Evolutionary conservation across 2,113 vertebrate species (phyloP), one percentile per base, ranked within the genome.

Genomic region (Mormoops blainvillei): DNA sequence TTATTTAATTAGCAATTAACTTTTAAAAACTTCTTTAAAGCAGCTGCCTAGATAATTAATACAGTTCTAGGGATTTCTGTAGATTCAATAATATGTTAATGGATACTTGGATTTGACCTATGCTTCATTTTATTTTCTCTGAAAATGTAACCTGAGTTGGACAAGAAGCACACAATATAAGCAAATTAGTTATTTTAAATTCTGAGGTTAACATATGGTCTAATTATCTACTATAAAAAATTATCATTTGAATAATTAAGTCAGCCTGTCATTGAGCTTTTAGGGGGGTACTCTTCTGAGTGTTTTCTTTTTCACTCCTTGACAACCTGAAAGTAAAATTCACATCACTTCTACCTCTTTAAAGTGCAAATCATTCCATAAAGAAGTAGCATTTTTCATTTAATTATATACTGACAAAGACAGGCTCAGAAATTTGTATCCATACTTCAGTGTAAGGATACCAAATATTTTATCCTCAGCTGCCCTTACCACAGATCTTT

Each of bases 211-310:
- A 95, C 81, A 96, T 98, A 94, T 97, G 63, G 82, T 91, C 94
- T 94, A 97, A 97, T 96, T 97, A 95, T 94, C 76, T 92, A 85
- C 80, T 41, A 90, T 94, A 94, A 98, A 56, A 97, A 78, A 71
- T 58, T 97, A 94, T 81, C 94, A 97, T 97, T 95, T 96, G 88
- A 96, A 98, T 99, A 98, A 99, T 99, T 99, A 98, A 98, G 96
- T 97, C 97, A 98, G 98, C 97, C 98, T 99, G 97, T 98, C 97
- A 94, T 96, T 98, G 94, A 96, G 71, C 94, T 98, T 94, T 98
- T 96, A 94, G 70, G 56, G 0, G 20, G 24, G 63, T 1, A 4
- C 24, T 68, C 15, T 83, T 92, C 93, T 97, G 96, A 87, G 12
- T 58, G 20, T 87, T 85, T 11, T 52, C 50, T 70, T 48, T 12